Base-by-base conservation (phyloP, 2,888 invertebrate genomes). In the Meganola albula region DNA sequence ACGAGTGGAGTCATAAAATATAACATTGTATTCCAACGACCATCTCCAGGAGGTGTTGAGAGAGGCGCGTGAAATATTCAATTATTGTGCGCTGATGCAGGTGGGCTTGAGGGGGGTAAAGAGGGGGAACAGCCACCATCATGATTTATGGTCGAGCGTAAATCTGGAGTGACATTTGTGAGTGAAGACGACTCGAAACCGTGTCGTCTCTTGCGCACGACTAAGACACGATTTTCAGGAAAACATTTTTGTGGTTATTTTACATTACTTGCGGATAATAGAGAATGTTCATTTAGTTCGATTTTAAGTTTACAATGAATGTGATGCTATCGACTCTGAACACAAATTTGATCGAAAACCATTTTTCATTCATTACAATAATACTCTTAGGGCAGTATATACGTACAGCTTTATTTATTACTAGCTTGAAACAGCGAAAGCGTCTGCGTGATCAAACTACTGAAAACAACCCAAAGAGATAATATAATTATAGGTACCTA, bases 121-220 rank as follows among this genome's bases (percentile, higher is more conserved):
- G 8, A 56, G 53, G 59, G 58, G 65, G 63, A 52, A 60, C 48
- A 65, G 71, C 79, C 59, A 82, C 83, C 84, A 83, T 83, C 69
- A 82, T 84, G 84, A 85, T 85, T 85, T 85, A 85, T 72, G 83
- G 78, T 66, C 64, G 71, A 65, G 61, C 69, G 77, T 85, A 85
- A 85, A 85, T 85, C 70, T 69, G 70, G 49, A 75, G 75, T 82
- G 84, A 83, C 85, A 82, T 80, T 83, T 84, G 83, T 73, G 78
- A 75, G 71, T 59, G 64, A 66, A 71, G 71, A 70, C 70, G 72
- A 67, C 57, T 70, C 61, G 59, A 58, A 57, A 58, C 54, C 57
- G 59, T 51, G 59, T 52, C 58, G 45, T 53, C 52, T 56, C 58
- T 58, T 59, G 53, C 55, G 56, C 60, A 53, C 30, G 40, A 39